Percentiles rank a stretch among this genome's conserved stretches.
phyloP scores from a whole-genome alignment of 1,140 invertebrate genomes.

The Pseudobourletiella spinata region DNA sequence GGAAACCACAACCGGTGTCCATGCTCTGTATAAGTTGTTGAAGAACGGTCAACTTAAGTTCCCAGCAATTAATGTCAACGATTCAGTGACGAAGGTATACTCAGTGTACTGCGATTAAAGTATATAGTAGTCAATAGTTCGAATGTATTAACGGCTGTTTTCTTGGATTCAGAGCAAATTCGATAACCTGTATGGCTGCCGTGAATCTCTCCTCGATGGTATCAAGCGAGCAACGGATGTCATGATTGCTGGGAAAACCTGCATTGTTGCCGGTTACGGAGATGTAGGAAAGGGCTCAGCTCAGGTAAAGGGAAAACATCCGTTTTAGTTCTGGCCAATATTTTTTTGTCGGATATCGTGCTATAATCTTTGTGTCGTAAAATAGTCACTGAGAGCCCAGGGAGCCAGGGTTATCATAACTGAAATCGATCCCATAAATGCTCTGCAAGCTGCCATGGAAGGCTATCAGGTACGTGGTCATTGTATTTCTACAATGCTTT shows the following conservation, averaged over 20 bases:
- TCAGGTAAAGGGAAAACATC: slow-evolving; percentile 47
- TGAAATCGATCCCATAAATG: slow-evolving; percentile 99
- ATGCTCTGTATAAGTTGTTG: slow-evolving; percentile 95
- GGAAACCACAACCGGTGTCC: slow-evolving; percentile 98
- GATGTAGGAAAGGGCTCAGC: slow-evolving; percentile 99
- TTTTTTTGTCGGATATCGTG: background rate
- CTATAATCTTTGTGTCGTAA: background rate
- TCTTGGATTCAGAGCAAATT: slow-evolving; percentile 90
- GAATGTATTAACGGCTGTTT: no score
- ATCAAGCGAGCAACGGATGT: slow-evolving; percentile 97
- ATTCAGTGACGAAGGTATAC: slow-evolving; percentile 89
- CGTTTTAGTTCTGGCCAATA: background rate
- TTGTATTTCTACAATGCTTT: no score
- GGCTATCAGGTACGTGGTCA: slow-evolving; percentile 60
- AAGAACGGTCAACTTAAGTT: slow-evolving; percentile 78
- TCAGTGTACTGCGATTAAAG: no score
- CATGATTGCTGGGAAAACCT: slow-evolving; percentile 98
- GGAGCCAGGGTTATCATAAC: slow-evolving; percentile 93
- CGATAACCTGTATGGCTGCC: slow-evolving; percentile 97
- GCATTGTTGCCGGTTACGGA: slow-evolving; percentile 95
- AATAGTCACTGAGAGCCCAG: slow-evolving; percentile 72
- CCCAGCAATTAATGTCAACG: slow-evolving; percentile 95
- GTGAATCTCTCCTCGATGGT: slow-evolving; percentile 95
- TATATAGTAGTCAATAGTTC: no score
- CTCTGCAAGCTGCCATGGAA: slow-evolving; percentile 97